Evolutionary conservation across 2,888 invertebrate genomes (phyloP).

Genomic region (Ormyrus nitidulus): DNA sequence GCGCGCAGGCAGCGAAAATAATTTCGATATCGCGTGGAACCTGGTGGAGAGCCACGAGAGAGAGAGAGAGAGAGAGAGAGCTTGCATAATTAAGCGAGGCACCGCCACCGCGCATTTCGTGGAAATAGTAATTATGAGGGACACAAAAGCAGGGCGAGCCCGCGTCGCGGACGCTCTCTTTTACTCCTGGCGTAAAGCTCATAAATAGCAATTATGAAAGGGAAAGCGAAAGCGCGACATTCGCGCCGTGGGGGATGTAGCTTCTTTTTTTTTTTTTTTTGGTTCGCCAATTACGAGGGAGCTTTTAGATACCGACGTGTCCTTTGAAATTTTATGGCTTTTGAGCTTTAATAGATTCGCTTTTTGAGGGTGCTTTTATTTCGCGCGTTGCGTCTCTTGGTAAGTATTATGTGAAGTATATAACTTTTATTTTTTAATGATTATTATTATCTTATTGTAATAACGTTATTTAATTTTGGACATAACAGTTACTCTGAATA

Average conservation of each 20-base stretch:
- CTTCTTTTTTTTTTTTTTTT: too few relatives aligned
- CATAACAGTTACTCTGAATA: too few relatives aligned
- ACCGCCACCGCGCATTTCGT: constrained; percentile 25
- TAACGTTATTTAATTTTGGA: too few relatives aligned
- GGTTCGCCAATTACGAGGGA: not conserved
- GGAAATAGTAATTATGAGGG: constrained; percentile 33
- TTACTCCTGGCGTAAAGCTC: not conserved
- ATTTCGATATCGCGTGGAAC: constrained; percentile 29
- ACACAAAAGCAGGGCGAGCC: not conserved
- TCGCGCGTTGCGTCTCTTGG: too few relatives aligned
- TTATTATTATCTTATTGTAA: too few relatives aligned
- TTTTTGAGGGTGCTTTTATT: too few relatives aligned
- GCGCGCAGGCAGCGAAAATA: constrained; percentile 15
- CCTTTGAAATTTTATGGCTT: too few relatives aligned
- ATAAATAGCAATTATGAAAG: constrained; percentile 21
- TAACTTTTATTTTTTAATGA: too few relatives aligned
- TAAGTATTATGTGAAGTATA: too few relatives aligned
- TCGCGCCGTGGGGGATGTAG: not conserved
- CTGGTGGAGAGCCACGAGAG: too few relatives aligned
- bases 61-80: constrained; percentile 4
- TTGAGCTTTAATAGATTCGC: too few relatives aligned
- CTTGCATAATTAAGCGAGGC: constrained; percentile 34
- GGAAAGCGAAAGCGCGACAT: not conserved
- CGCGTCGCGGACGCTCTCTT: not conserved
- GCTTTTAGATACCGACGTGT: not conserved